A percentile compares a stretch with the other conserved stretches of the same genome.
phyloP scores from a whole-genome alignment of 2,888 invertebrate species.

The Steinernema hermaphroditum region DNA sequence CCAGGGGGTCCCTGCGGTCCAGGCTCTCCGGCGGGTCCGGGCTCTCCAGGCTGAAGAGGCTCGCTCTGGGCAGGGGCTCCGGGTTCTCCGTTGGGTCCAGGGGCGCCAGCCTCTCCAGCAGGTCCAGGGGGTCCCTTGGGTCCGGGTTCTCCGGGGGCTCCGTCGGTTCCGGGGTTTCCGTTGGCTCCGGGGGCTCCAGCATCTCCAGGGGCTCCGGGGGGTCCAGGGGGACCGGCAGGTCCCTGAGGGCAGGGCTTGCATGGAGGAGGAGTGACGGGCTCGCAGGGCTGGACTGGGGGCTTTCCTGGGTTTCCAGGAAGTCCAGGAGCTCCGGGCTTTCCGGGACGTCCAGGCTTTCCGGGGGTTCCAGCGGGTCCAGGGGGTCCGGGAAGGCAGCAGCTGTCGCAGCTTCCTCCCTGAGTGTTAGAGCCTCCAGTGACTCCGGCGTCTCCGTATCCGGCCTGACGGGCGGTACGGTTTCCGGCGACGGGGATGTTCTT shows the following conservation, averaged over 20 bases:
- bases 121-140: constrained; percentile 50
- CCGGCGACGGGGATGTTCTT: constrained; percentile 44
- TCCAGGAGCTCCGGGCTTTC: constrained; percentile 31
- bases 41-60: constrained; percentile 38
- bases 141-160: constrained; percentile 37
- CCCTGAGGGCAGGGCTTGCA: constrained; percentile 50
- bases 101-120: constrained; percentile 47
- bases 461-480: constrained; percentile 58
- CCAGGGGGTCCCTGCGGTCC: constrained; percentile 46
- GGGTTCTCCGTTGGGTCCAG: constrained; percentile 44
- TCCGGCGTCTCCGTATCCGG: constrained; percentile 33
- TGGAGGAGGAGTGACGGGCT: constrained; percentile 29
- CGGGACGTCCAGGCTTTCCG: constrained; percentile 32
- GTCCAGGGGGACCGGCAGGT: constrained; percentile 48
- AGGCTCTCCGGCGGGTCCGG: constrained; percentile 42
- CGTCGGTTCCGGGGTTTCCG: constrained; percentile 38
- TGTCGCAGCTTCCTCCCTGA: constrained; percentile 24
- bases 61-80: constrained; percentile 43
- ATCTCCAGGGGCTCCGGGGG: constrained; percentile 39
- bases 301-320: constrained; percentile 36
- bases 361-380: constrained; percentile 29
- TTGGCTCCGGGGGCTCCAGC: constrained; percentile 40
- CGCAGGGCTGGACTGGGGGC: constrained; percentile 30
- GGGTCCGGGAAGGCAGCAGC: constrained; percentile 32
- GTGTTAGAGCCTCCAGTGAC: constrained; percentile 35